Percentiles rank a stretch among this genome's conserved stretches.
Evolutionary conservation across 2,888 invertebrate genomes (phyloP).

Genomic region (Crocallis elinguaria): DNA sequence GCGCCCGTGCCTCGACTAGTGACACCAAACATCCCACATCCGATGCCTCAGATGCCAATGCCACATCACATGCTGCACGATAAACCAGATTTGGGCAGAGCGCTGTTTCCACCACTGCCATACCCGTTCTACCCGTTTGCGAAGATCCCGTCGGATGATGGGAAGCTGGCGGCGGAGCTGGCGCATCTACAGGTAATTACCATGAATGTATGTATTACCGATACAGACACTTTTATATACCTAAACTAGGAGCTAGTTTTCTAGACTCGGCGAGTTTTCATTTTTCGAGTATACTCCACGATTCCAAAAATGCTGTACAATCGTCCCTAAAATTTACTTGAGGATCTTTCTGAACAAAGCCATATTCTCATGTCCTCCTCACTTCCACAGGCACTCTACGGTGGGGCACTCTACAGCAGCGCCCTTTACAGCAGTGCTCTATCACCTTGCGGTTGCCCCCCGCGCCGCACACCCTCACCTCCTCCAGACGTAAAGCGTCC

Average conservation of each 20-base stretch:
- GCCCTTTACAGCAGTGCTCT: constrained; percentile 75
- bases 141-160: constrained; percentile 81
- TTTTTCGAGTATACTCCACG: too few species aligned
- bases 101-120: constrained; percentile 89
- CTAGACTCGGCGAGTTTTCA: too few species aligned
- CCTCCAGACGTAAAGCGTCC: constrained; percentile 79
- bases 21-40: constrained; percentile 72
- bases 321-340: too few species aligned
- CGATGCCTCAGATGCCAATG: constrained; percentile 74
- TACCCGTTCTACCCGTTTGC: constrained; percentile 89
- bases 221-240: constrained; percentile 1
- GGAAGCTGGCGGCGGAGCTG: constrained; percentile 87
- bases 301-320: too few species aligned
- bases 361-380: too few species aligned
- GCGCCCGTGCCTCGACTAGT: constrained; percentile 83
- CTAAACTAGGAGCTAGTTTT: too few species aligned
- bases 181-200: constrained; percentile 85
- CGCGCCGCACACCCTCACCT: constrained; percentile 75
- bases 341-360: too few species aligned
- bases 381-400: constrained; percentile 71
- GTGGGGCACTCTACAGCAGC: constrained; percentile 78
- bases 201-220: constrained; percentile 26
- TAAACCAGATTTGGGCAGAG: constrained; percentile 87
- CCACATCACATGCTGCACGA: constrained; percentile 81
- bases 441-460: constrained; percentile 78